Evolutionary conservation across 1,140 invertebrate species (phyloP).

Genomic region (Sinella curviseta): DNA sequence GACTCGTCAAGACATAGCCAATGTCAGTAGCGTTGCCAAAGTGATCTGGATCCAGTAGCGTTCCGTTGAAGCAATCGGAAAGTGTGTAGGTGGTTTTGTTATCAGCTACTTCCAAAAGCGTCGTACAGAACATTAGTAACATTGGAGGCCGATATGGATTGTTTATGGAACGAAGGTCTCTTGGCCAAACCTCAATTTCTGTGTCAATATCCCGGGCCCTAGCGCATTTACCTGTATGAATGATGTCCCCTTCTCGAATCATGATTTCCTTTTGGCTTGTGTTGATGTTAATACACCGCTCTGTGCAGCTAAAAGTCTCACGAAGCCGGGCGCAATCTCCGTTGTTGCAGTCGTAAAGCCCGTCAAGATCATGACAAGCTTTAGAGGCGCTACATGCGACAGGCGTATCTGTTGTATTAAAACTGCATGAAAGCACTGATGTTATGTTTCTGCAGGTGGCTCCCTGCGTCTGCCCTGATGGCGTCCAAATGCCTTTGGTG

Average conservation of each 20-base stretch:
- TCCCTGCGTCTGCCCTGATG: constrained; percentile 28
- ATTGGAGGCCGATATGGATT: constrained; percentile 39
- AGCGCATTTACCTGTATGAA: constrained; percentile 63
- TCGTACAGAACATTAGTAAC: constrained; percentile 48
- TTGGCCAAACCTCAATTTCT: constrained; percentile 74
- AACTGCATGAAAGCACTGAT: constrained; percentile 76
- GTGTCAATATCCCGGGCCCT: constrained; percentile 56
- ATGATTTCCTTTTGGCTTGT: constrained; percentile 84
- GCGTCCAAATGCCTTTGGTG: constrained; percentile 63
- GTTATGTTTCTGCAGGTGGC: constrained; percentile 69
- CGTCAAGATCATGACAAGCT: constrained; percentile 80
- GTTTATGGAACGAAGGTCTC: constrained; percentile 58
- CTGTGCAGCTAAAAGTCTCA: constrained; percentile 82
- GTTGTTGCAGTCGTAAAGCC: constrained; percentile 75
- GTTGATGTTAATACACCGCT: constrained; percentile 82
- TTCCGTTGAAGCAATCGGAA: constrained; percentile 83
- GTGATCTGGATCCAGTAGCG: constrained; percentile 62
- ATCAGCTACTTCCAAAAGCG: constrained; percentile 51
- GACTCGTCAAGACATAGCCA: constrained; percentile 72
- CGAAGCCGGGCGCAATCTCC: constrained; percentile 78
- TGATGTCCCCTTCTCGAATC: constrained; percentile 78
- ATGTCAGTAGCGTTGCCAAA: constrained; percentile 70
- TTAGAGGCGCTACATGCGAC: constrained; percentile 63
- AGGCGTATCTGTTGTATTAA: constrained; percentile 33
- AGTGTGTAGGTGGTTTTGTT: constrained; percentile 66